phyloP scores from a whole-genome alignment of 2,113 vertebrate genomes.

The Hydrolagus affinis region DNA sequence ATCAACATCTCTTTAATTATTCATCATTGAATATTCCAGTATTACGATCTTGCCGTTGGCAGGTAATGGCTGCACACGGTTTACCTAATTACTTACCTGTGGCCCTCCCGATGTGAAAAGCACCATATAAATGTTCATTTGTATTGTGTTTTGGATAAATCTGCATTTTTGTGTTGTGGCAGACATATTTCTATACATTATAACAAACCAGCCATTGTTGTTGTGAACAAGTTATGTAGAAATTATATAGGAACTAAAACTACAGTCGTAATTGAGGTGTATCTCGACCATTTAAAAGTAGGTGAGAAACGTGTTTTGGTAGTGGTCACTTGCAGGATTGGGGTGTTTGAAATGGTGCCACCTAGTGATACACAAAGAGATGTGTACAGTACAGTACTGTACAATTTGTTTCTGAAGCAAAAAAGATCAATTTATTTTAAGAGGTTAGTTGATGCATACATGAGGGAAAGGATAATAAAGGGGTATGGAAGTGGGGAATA shows the following conservation, averaged over 20 bases:
- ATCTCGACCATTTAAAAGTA: background rate
- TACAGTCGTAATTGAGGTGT: background rate
- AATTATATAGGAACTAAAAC: background rate
- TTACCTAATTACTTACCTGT: background rate
- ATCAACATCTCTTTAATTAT: background rate
- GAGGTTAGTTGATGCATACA: too few species aligned
- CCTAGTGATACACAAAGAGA: background rate
- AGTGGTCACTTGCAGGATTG: background rate
- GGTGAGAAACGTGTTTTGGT: too few species aligned
- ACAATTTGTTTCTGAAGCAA: too few species aligned
- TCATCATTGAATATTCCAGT: background rate
- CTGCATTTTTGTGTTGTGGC: background rate
- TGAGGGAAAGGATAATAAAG: too few species aligned
- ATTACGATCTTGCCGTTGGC: background rate
- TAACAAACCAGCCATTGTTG: background rate
- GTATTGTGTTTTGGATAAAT: background rate
- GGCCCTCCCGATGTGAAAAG: too few species aligned
- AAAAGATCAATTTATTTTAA: too few species aligned
- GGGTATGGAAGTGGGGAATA: too few species aligned
- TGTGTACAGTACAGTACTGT: too few species aligned
- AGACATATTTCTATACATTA: background rate
- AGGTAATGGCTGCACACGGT: background rate
- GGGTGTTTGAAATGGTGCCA: conserved; percentile 16
- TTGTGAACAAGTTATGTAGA: background rate
- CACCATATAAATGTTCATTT: too few species aligned